Evolutionary conservation across 2,888 invertebrate species (phyloP), one percentile per base, ranked within the genome.

Genomic region (Leucania comma): DNA sequence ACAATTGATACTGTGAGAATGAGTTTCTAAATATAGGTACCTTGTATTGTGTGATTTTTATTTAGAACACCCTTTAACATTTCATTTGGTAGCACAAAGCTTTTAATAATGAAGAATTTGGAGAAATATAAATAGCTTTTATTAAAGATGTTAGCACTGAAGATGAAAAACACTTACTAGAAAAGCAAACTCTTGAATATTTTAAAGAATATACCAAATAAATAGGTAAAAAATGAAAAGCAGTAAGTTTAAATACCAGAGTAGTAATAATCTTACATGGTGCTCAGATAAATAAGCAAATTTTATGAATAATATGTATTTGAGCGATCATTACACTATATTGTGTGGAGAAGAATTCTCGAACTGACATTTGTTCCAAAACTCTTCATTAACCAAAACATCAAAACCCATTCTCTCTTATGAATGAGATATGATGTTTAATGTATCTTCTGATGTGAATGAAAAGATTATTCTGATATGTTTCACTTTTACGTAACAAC

Each of bases 1-100:
- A 68, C 78, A 59, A 81, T 78, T 80, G 77, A 71, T 78, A 77
- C 63, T 78, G 56, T 80, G 76, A 76, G 79, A 80, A 79, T 64
- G 68, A 67, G 66, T 77, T 81, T 72, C 78, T 81, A 70, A 57
- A 80, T 54, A 66, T 70, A 76, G n/a, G 62, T 68, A 59, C 38
- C 26, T 67, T 53, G 65, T 65, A 68, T 71, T 70, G 62, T 78
- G 20, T 22, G 42, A 17, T 61, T 6, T 51, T 60, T 53, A 69
- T 53, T 57, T 60, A 57, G 56, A 66, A 24, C 35, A 60, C 38
- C 22, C 10, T 42, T 54, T 46, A 46, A 22, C 10, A 54, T 54
- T 46, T 54, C 51, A 58, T 54, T 54, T 12, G 20, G 6, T 46
- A 38, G 17, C 10, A 48, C 22, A n/a, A 26, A 1, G 6, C 5